Base-by-base conservation (phyloP, 1,140 invertebrate species). In the Pristionchus pacificus region DNA sequence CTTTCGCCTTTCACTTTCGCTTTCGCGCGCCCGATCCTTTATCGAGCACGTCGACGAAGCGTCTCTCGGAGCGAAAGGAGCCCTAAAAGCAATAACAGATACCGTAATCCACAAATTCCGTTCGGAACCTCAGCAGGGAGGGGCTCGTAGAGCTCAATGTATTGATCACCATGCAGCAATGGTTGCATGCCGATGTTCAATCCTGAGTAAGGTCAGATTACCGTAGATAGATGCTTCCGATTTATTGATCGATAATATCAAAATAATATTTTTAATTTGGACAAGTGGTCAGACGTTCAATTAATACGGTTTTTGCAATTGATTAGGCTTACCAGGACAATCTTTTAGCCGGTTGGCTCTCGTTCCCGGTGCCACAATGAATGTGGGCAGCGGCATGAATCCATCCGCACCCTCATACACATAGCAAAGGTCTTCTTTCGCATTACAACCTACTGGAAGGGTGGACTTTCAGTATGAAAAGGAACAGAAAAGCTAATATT, bases 141-240 rank as follows among this genome's bases (percentile, higher is more conserved):
- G 33, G 90, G 90, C 74, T 90, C 89, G 27, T 89, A 84, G 60
- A 97, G 85, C 87, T 97, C 93, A n/a, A 97, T 86, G 83, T 93
- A 98, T 82, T 98, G 93, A 84, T 98, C 95, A 24, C 95, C 95
- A 84, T 98, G 95, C 1, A 97, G 85, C 63, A 93, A 86, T 90
- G 92, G 79, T 1, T 90, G 88, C 59, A 91, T 88, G 85, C 93
- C 90, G 24, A 91, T 84, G 65, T 88, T 79, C 74, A 90, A 86
- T 58, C 89, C 89, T 15, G 90, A 49, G 38, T 10, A n/a, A 79
- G 1, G 90, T 88, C 59, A 91, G 88, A 85, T 93, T 89, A 24
- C 91, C 84, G 65, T 88, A 79, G 74, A 90, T 86, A 58, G 89
- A 89, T 15, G 90, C n/a, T n/a, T n/a, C n/a, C 88, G 38, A 93